Base-by-base conservation (phyloP, 2,113 vertebrate species). In the Prochilodus magdalenae region DNA sequence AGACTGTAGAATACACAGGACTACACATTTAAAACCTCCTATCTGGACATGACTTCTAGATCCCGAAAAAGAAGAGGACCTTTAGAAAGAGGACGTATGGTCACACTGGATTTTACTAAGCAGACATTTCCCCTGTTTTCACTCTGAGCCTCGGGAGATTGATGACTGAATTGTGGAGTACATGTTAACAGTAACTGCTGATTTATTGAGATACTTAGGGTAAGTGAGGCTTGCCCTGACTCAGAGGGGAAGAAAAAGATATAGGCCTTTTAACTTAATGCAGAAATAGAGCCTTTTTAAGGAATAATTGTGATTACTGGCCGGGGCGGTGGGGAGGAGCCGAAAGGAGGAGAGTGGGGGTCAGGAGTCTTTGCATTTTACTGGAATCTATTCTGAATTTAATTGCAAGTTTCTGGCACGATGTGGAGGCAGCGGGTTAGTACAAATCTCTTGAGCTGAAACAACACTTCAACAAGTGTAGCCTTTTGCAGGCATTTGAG, bases 201-300 rank as follows among this genome's bases (percentile, higher is more conserved):
- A 98, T 98, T 99, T 98, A 98, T 97, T 90, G 96, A 96, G 94
- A 98, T 97, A 98, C 96, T 98, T 96, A 98, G 95, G 93, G 95
- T 96, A 97, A 98, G 96, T 97, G 96, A 97, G 95, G 96, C 94
- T 60, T 93, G 95, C 95, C 95, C 95, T 95, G 92, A 95, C 93
- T 94, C 92, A 94, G 92, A 92, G 91, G 94, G 93, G 92, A 95
- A 94, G 94, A 96, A 89, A 94, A 93, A 94, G 91, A 94, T 93
- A 94, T 90, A 93, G 95, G 96, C 96, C 96, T 97, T 97, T 98
- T 96, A 97, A 97, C 92, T 94, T 94, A 93, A 95, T 94, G 93
- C 89, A 94, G 91, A 95, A 94, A 94, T 93, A 94, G 92, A 91
- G 89, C 91, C 92, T 94, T 95, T 94, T 95, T 93, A 94, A 94